A percentile compares a stretch with the other conserved stretches of the same genome.
Conservation (phyloP, 2,888 invertebrate species). For the Phragmatobia fuliginosa region DNA sequence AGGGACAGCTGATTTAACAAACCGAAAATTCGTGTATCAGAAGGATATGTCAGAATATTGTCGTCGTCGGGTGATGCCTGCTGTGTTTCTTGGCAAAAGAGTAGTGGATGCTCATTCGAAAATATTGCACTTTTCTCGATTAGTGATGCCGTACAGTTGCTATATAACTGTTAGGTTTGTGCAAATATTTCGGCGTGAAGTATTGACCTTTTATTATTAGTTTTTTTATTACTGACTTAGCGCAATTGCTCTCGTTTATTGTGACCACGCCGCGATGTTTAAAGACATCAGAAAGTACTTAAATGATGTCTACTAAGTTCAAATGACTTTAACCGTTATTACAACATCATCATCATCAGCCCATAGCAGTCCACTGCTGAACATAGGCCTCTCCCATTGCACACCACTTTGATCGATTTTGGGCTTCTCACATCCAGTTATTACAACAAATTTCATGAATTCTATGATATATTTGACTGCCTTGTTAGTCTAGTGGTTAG, state of each 20-base stretch:
- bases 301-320: no score
- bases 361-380: no score
- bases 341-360: no score
- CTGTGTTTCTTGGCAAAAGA: conserved; percentile 73
- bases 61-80: conserved; percentile 71
- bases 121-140: conserved; percentile 70
- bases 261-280: no score
- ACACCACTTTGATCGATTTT: no score
- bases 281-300: neutral
- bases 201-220: neutral
- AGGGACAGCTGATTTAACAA: conserved; percentile 24
- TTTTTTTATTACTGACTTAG: neutral
- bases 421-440: no score
- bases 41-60: conserved; percentile 78
- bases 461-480: no score
- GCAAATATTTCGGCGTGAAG: neutral
- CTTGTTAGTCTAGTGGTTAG: no score
- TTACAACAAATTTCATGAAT: no score
- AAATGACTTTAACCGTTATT: no score
- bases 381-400: no score
- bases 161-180: conserved; percentile 72
- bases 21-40: conserved; percentile 63
- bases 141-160: conserved; percentile 76
- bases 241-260: neutral
- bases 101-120: conserved; percentile 70